Base-by-base conservation (phyloP, 2,113 vertebrate genomes). In the Bubo blakistoni region DNA sequence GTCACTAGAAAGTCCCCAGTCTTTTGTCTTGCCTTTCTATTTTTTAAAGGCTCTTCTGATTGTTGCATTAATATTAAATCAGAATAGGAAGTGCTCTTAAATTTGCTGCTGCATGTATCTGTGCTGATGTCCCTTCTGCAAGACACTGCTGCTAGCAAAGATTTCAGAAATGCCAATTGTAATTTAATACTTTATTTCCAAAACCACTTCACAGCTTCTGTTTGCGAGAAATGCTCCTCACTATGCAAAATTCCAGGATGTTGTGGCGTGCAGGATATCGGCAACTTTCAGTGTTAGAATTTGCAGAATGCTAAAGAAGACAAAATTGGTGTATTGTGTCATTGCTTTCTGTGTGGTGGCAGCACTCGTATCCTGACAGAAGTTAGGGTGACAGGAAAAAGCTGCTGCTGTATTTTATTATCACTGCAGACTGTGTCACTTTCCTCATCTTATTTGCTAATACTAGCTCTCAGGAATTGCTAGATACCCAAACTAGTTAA, bases 141-240 rank as follows among this genome's bases (percentile, higher is more conserved):
- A 69, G 30, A 63, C 71, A 79, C 86, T 88, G 16, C 77, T 90
- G n/a, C 69, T 86, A 59, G 66, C 51, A 86, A 52, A 88, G 55
- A 78, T 9, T 7, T 65, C 26, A 65, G 61, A 87, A 87, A 92
- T 79, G 30, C 44, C 52, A 52, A 5, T n/a, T 92, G 54, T 65
- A 79, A 73, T 90, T 92, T 87, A 92, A 76, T 65, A 52, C 52
- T 84, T 80, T 54, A 58, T 91, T 94, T 92, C 62, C 78, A 66
- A 85, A 95, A 66, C 14, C 3, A 29, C 82, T 83, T 90, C 59
- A 55, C 51, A 73, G 63, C n/a, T 86, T 91, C 24, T 55, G 4
- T 70, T 86, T 91, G 26, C 0, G 2, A 81, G 72, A 89, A 82
- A 18, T 1, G 3, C 42, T 77, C 90, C 38, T 63, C 27, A 26